Evolutionary conservation across 1,140 invertebrate species (phyloP).

Genomic region (Zaprionus camerounensis): DNA sequence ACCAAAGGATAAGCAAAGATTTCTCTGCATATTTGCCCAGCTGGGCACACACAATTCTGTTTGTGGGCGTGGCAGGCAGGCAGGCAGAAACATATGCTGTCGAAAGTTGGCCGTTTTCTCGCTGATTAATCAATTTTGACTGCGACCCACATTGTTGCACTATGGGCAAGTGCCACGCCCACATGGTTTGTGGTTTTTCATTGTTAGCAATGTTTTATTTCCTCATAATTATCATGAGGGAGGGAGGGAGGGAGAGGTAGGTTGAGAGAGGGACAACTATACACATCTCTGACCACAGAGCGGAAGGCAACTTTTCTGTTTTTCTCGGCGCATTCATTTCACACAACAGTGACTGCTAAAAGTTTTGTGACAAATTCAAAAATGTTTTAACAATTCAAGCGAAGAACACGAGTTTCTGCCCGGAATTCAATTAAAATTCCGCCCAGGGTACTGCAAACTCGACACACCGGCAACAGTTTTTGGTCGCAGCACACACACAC

Average conservation of each 20-base stretch:
- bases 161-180: slow-evolving; percentile 19
- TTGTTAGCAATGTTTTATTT: slow-evolving; percentile 24
- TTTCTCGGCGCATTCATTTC: slow-evolving; percentile 1
- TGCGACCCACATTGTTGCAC: slow-evolving; percentile 3
- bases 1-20: slow-evolving; percentile 29
- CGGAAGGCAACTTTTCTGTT: slow-evolving; percentile 25
- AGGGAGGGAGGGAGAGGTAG: background rate
- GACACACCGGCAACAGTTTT: background rate
- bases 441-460: slow-evolving; percentile 1
- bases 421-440: slow-evolving; percentile 44
- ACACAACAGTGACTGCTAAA: slow-evolving; percentile 18
- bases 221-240: slow-evolving; percentile 23
- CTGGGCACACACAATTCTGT: background rate
- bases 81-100: slow-evolving; percentile 11
- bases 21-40: slow-evolving; percentile 17
- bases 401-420: slow-evolving; percentile 22
- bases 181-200: slow-evolving; percentile 7
- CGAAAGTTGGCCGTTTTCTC: slow-evolving; percentile 10
- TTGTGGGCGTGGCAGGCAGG: slow-evolving; percentile 18
- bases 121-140: slow-evolving; percentile 32
- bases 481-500: background rate
- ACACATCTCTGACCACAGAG: slow-evolving; percentile 25
- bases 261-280: background rate
- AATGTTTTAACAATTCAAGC: slow-evolving; percentile 16
- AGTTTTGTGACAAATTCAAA: slow-evolving; percentile 37